phyloP scores from a whole-genome alignment of 2,888 invertebrate genomes.

The Didymodactylos carnosus region DNA sequence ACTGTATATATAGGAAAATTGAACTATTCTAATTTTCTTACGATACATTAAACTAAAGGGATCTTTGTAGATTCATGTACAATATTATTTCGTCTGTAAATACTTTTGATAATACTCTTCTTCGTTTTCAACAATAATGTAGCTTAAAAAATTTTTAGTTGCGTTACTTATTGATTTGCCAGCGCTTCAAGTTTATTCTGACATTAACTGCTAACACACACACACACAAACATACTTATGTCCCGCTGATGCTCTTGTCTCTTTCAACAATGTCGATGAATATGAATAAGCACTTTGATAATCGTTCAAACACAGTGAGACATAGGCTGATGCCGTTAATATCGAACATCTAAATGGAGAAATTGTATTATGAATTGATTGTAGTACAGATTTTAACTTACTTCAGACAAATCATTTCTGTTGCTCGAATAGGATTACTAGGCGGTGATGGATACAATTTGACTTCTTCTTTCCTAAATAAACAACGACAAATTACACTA shows the following conservation, averaged over 20 bases:
- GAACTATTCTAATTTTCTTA: too few relatives aligned
- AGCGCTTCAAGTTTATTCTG: too few relatives aligned
- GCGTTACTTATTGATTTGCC: too few relatives aligned
- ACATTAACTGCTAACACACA: too few relatives aligned
- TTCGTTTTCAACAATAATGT: too few relatives aligned
- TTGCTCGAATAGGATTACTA: slow-evolving; percentile 29
- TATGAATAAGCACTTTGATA: slow-evolving; percentile 56
- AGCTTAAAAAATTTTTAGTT: too few relatives aligned
- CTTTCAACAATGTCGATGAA: slow-evolving; percentile 51
- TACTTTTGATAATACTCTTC: too few relatives aligned
- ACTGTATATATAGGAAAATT: too few relatives aligned
- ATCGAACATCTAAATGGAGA: slow-evolving; percentile 42
- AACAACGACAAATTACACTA: background rate
- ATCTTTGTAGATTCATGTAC: too few relatives aligned
- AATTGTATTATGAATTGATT: slow-evolving; percentile 11
- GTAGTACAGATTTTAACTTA: slow-evolving; percentile 15
- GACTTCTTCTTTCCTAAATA: background rate
- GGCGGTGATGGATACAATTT: slow-evolving; percentile 20
- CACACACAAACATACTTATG: slow-evolving; percentile 43
- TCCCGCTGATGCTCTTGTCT: slow-evolving; percentile 50
- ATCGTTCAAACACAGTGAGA: slow-evolving; percentile 62
- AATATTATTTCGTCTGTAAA: too few relatives aligned
- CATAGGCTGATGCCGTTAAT: slow-evolving; percentile 60
- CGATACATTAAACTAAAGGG: too few relatives aligned
- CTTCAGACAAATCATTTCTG: slow-evolving; percentile 30